Conservation (phyloP, 2,888 invertebrate genomes). For the Mactromeris polynyma region DNA sequence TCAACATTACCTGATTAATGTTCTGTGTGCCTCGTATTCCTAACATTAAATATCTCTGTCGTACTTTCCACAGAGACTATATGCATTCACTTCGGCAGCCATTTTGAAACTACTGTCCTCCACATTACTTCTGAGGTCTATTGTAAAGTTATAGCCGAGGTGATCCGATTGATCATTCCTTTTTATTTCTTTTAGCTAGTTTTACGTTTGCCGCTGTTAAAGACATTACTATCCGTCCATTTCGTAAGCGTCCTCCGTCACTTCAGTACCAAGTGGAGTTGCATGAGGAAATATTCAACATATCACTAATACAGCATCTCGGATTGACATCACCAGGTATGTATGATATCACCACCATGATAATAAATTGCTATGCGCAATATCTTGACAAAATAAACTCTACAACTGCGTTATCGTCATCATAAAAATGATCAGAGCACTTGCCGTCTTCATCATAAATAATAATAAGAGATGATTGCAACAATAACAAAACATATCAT, state of each 20-base stretch:
- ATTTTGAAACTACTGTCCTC: background rate
- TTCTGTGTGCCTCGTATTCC: background rate
- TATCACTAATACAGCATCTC: constrained; percentile 37
- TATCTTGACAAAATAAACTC: no score
- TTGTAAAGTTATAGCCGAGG: background rate
- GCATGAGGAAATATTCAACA: constrained; percentile 38
- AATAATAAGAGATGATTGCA: no score
- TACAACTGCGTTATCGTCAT: no score
- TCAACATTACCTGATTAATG: background rate
- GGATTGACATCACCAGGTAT: constrained; percentile 49
- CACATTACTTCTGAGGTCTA: background rate
- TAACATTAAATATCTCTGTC: rapidly evolving
- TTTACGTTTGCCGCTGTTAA: constrained; percentile 27
- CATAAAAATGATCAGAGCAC: no score
- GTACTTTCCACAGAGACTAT: background rate
- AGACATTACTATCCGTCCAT: constrained; percentile 36
- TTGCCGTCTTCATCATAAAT: no score
- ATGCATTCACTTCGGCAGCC: no score
- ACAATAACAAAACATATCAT: no score
- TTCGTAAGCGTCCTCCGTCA: constrained; percentile 49
- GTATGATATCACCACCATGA: background rate
- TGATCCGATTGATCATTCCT: background rate
- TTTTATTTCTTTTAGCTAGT: background rate
- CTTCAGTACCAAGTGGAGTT: constrained; percentile 47
- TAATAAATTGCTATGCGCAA: no score